phyloP scores from a whole-genome alignment of 2,113 vertebrate species.

The Cheirogaleus medius region DNA sequence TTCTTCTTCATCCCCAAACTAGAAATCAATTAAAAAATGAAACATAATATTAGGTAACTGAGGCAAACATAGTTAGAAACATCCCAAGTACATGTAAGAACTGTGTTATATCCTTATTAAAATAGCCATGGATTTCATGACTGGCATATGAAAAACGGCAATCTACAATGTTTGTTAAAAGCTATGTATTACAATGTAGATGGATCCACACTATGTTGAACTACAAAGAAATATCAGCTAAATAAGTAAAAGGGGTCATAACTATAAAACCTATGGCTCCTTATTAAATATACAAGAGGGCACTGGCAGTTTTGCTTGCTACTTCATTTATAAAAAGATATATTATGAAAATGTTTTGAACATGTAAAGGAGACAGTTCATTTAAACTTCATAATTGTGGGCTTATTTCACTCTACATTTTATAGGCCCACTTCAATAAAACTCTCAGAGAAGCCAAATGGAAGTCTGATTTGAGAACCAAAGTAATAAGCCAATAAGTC shows the following conservation, averaged over 20 bases:
- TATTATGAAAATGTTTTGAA: not conserved
- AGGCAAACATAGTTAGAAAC: conserved; percentile 17
- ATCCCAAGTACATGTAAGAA: not conserved
- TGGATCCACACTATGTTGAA: not conserved
- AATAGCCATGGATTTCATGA: not conserved
- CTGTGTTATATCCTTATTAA: not conserved
- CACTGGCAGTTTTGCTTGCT: not conserved
- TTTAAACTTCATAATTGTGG: not conserved
- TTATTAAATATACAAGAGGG: conserved; percentile 8
- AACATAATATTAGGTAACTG: not conserved
- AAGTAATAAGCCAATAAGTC: not conserved
- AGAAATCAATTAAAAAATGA: conserved; percentile 27
- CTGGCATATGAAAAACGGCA: not conserved
- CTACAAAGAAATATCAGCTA: not conserved
- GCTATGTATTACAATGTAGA: conserved; percentile 20
- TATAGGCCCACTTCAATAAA: not conserved
- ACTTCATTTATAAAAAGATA: not conserved
- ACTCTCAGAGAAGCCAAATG: not conserved
- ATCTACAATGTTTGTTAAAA: not conserved
- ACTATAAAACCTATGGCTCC: not conserved
- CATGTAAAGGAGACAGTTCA: conserved; percentile 1
- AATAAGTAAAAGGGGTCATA: not conserved
- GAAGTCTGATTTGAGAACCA: conserved; percentile 4
- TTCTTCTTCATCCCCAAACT: conserved; percentile 13
- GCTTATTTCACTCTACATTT: not conserved